Percentiles rank a stretch among this genome's conserved stretches.
phyloP scores from a whole-genome alignment of 2,888 invertebrate species.

The Lomographa bimaculata region DNA sequence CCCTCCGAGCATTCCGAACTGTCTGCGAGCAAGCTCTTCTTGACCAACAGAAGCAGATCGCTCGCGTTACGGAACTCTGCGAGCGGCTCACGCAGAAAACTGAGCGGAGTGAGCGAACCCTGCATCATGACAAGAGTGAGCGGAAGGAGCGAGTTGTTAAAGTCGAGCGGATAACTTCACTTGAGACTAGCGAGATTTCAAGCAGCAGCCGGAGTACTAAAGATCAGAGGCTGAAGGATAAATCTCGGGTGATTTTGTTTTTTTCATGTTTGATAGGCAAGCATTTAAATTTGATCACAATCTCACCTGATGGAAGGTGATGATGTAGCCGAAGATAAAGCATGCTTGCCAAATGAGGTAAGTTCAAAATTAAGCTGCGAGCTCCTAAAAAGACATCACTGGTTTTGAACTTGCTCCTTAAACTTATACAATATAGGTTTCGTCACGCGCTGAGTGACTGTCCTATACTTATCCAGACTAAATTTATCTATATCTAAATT shows the following conservation, averaged over 20 bases:
- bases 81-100: conserved; percentile 47
- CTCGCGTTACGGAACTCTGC: conserved; percentile 62
- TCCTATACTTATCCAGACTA: too few species aligned
- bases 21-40: conserved; percentile 58
- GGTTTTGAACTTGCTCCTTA: too few species aligned
- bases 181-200: conserved; percentile 47
- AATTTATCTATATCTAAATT: too few species aligned
- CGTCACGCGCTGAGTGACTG: too few species aligned
- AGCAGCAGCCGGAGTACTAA: conserved; percentile 47
- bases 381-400: too few species aligned
- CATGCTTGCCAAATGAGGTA: too few species aligned
- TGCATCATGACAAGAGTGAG: not conserved
- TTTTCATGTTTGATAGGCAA: too few species aligned
- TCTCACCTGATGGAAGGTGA: too few species aligned
- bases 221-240: conserved; percentile 43
- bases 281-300: too few species aligned
- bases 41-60: conserved; percentile 62
- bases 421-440: too few species aligned
- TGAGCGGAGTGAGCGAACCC: conserved; percentile 4
- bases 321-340: too few species aligned
- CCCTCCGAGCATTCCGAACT: conserved; percentile 55
- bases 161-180: conserved; percentile 14
- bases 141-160: not conserved
- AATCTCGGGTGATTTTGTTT: conserved; percentile 46
- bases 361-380: too few species aligned